Conservation (phyloP, 2,888 invertebrate genomes). For the Drosophila phalerata region DNA sequence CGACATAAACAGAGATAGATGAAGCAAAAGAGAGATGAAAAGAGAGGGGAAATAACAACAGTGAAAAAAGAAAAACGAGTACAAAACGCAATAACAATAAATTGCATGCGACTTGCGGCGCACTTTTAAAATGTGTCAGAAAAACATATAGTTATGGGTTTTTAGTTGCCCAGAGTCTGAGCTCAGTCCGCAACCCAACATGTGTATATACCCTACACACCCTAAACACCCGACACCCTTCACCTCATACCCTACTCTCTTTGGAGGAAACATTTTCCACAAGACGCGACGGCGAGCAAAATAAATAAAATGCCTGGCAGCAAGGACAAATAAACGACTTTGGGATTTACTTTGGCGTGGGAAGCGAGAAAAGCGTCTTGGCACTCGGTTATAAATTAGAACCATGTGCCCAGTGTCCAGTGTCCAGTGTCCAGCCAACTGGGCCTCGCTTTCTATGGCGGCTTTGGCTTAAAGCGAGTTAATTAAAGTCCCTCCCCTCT, state of each 20-base stretch:
- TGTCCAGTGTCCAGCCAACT: slow-evolving; percentile 38
- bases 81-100: slow-evolving; percentile 71
- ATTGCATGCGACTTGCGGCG: slow-evolving; percentile 73
- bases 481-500: slow-evolving; percentile 56
- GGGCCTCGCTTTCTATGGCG: slow-evolving; percentile 8
- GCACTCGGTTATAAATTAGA: slow-evolving; percentile 61
- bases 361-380: slow-evolving; percentile 34
- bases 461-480: slow-evolving; percentile 66
- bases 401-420: slow-evolving; percentile 49
- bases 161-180: slow-evolving; percentile 59
- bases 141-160: slow-evolving; percentile 77
- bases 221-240: not conserved
- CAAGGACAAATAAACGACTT: slow-evolving; percentile 67
- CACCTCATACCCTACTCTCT: not conserved
- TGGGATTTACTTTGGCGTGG: slow-evolving; percentile 63
- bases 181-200: slow-evolving; percentile 1
- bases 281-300: slow-evolving; percentile 52
- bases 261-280: slow-evolving; percentile 19
- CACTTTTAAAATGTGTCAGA: slow-evolving; percentile 76
- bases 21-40: not conserved
- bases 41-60: not conserved
- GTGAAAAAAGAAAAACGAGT: slow-evolving; percentile 42
- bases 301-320: slow-evolving; percentile 62
- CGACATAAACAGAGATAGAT: slow-evolving; percentile 24
- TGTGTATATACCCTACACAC: not conserved